Evolutionary conservation across 2,888 invertebrate genomes (phyloP).

Genomic region (Branchinecta sandiegonensis): DNA sequence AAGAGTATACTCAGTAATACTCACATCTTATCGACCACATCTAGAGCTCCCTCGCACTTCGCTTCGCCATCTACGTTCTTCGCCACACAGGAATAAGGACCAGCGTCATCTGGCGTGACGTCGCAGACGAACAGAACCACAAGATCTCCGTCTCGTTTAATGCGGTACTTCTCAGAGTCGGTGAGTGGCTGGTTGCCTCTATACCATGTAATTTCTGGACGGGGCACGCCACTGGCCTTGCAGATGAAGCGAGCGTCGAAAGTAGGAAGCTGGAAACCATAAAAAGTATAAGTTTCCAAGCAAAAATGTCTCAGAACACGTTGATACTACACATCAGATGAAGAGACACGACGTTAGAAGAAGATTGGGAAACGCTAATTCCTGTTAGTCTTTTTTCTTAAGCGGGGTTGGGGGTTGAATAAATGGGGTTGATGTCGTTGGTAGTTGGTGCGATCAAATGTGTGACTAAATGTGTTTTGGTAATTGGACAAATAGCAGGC

Average conservation of each 20-base stretch:
- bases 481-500: too few relatives aligned
- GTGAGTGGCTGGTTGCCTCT: constrained; percentile 59
- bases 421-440: too few relatives aligned
- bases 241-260: constrained; percentile 70
- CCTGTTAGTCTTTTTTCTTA: too few relatives aligned
- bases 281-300: background rate
- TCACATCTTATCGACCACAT: constrained; percentile 70
- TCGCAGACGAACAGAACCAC: constrained; percentile 59
- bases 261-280: constrained; percentile 45
- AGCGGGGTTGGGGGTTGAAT: too few relatives aligned
- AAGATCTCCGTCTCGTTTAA: constrained; percentile 62
- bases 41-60: constrained; percentile 53
- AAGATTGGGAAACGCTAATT: too few relatives aligned
- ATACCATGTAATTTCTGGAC: constrained; percentile 74
- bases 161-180: constrained; percentile 53
- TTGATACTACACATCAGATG: too few relatives aligned
- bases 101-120: constrained; percentile 51
- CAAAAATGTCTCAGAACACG: constrained; percentile 13
- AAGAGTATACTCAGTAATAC: constrained; percentile 29
- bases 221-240: constrained; percentile 61
- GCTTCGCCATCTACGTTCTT: constrained; percentile 65
- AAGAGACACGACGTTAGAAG: too few relatives aligned
- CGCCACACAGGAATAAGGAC: constrained; percentile 60
- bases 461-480: too few relatives aligned
- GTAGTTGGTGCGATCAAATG: too few relatives aligned